Base-by-base conservation (phyloP, 30 jellyfish, hydroid and myxozoan genomes). In the Rhopilema esculentum region DNA sequence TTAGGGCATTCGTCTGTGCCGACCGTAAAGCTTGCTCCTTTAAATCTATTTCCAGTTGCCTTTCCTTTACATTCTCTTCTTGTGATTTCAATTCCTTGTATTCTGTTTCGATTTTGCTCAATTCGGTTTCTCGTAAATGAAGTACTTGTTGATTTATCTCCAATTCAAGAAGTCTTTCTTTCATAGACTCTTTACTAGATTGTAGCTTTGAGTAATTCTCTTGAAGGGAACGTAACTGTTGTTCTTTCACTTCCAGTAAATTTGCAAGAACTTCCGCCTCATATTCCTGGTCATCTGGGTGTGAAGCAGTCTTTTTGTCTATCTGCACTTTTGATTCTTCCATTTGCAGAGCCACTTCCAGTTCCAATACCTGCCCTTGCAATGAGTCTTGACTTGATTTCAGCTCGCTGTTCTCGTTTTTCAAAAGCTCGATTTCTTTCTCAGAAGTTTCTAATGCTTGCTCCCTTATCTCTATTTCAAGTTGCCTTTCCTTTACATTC, bases 61-160 rank as follows among this genome's bases (percentile, higher is more conserved):
- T 21, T 17, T 63, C 89, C 26, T 28, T 25, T 20, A 21, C 75
- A 28, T 65, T 28, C 2, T 15, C 32, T 26, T 26, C 79, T 1
- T 49, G 26, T 6, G 79, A 15, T 51, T 40, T 75, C 1, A 49
- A 51, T 4, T 22, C 29, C 48, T 75, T 68, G 50, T 75, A 22
- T 75, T 40, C 71, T 75, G 52, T 18, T 75, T 49, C 69, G n/a
- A 67, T 67, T 67, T 24, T 21, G 7, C 18, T 4, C n/a, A 67
- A 67, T 26, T 67, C 78, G 16, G 16, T 32, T 15, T 67, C 78
- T 67, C 78, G 28, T 18, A 67, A 6, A 19, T 32, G 22, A 15
- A 67, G 49, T 0, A 67, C 18, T 15, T 67, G 49, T 49, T 67
- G 50, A 67, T 27, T 30, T 27, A 30, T 27, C 19, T 27, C 66